Conservation (phyloP, 2,113 vertebrate genomes). For the Cebus imitator region DNA sequence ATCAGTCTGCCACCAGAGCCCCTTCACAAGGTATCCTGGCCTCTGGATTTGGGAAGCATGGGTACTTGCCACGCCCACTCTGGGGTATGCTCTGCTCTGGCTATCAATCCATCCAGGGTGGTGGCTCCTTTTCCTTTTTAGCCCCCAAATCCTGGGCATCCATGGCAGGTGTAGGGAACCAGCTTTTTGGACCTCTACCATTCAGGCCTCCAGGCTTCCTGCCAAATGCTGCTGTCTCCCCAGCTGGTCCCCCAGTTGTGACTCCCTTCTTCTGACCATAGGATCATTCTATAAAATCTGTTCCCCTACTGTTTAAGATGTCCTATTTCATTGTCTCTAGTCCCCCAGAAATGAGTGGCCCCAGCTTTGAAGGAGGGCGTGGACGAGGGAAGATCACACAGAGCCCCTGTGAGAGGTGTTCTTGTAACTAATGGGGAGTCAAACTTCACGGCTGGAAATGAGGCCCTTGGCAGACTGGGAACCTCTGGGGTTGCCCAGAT, state of each 20-base stretch:
- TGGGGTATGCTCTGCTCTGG: background rate
- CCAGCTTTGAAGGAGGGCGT: background rate
- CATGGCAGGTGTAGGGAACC: background rate
- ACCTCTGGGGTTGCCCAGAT: background rate
- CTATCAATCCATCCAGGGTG: background rate
- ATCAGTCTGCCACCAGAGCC: background rate
- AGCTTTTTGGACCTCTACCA: background rate
- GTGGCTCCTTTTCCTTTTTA: background rate
- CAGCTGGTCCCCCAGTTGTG: background rate
- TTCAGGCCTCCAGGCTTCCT: background rate
- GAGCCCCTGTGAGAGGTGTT: background rate
- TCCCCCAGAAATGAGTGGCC: background rate
- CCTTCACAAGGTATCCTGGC: background rate
- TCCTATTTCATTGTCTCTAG: background rate
- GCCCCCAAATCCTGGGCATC: background rate
- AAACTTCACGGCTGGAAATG: background rate
- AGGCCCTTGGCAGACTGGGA: background rate
- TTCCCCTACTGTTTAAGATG: background rate
- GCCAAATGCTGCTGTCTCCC: background rate
- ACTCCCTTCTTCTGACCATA: background rate
- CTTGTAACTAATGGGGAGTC: background rate
- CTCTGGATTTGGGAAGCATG: background rate
- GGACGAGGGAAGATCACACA: background rate
- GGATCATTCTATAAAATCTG: background rate
- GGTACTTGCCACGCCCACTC: background rate